A percentile compares a stretch with the other conserved stretches of the same genome.
These are phyloP conservation scores for Entosphenus tridentatus DNA, from an alignment of 2,113 vertebrate species.

Conservation along the genomic window DNA sequence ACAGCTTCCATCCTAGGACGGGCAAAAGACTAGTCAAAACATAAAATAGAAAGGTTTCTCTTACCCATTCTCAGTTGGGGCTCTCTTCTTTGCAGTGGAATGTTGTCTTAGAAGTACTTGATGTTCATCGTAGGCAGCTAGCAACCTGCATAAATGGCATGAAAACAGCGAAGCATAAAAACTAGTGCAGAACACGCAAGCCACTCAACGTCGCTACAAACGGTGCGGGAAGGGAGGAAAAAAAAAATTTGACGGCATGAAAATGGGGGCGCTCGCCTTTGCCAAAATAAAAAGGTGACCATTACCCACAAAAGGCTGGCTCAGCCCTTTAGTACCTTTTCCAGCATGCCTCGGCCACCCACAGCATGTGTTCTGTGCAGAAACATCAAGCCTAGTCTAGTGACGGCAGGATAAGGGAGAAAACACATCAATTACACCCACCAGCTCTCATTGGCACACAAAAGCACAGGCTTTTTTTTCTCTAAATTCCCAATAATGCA, in stretches of 20 bases:
- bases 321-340: not conserved
- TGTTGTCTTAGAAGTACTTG: constrained; percentile 64
- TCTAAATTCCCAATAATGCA: not conserved
- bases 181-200: not conserved
- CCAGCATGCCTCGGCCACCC: not conserved
- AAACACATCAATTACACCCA: not conserved
- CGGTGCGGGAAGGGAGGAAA: not conserved
- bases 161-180: constrained; percentile 1
- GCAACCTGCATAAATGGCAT: constrained; percentile 28
- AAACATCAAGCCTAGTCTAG: not conserved
- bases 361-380: not conserved
- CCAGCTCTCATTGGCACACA: fast-evolving
- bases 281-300: constrained; percentile 1
- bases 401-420: not conserved
- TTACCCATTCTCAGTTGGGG: constrained; percentile 53
- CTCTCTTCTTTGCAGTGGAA: constrained; percentile 56
- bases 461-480: not conserved
- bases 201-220: not conserved
- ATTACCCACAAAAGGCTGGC: not conserved
- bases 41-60: constrained; percentile 8
- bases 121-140: constrained; percentile 62
- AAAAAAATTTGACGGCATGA: not conserved
- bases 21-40: not conserved
- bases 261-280: not conserved
- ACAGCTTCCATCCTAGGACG: not conserved